phyloP scores from a whole-genome alignment of 2,888 invertebrate species.

The Cephus rjabovi region DNA sequence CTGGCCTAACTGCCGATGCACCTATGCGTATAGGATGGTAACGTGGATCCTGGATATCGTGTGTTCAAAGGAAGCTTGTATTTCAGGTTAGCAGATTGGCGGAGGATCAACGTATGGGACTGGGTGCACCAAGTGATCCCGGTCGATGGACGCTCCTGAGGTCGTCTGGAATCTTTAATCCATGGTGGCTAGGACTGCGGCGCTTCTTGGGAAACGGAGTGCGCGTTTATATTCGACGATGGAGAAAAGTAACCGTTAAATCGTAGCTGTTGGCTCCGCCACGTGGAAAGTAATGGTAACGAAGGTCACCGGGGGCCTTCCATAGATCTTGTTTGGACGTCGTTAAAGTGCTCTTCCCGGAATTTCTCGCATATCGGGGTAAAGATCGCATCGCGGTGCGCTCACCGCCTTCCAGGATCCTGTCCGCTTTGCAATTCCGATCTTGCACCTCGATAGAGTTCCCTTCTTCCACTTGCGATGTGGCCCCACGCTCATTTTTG shows the following conservation, averaged over 20 bases:
- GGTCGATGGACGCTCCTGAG: neutral
- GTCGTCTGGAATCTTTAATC: neutral
- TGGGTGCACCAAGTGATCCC: neutral
- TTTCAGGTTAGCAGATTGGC: neutral
- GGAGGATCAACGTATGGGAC: neutral
- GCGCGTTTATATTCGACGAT: neutral
- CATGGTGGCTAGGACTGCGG: neutral
- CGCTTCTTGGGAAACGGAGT: neutral
- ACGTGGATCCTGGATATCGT: neutral
- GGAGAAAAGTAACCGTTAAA: neutral
- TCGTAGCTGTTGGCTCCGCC: neutral
- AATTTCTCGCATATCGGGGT: conserved; percentile 60
- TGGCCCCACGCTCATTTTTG: conserved; percentile 22
- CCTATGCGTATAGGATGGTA: neutral
- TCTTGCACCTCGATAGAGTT: conserved; percentile 62
- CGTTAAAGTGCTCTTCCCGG: conserved; percentile 64
- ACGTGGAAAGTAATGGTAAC: conserved; percentile 46
- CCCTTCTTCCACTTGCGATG: conserved; percentile 43
- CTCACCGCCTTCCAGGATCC: conserved; percentile 51
- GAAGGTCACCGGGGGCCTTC: conserved; percentile 55
- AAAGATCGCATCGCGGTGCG: conserved; percentile 52
- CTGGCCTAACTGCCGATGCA: neutral
- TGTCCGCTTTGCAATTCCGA: conserved; percentile 64
- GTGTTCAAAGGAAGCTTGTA: neutral
- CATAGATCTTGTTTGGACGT: conserved; percentile 64